Percentiles rank a stretch among this genome's conserved stretches.
phyloP scores from a whole-genome alignment of 2,797 vertebrate species.

The Lates japonicus region DNA sequence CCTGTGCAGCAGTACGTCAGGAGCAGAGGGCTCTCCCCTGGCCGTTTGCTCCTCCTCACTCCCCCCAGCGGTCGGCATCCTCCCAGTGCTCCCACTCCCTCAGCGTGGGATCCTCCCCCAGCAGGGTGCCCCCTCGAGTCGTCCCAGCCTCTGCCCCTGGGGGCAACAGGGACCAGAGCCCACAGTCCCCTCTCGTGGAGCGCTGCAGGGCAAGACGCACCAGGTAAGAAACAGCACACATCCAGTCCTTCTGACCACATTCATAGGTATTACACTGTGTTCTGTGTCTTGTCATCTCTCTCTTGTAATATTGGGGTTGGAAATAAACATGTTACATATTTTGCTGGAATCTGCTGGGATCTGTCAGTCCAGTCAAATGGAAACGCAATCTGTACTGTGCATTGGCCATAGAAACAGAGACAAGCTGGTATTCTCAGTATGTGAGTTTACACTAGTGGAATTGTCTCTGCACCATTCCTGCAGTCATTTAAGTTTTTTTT shows the following conservation, averaged over 20 bases:
- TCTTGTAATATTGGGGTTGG: not conserved
- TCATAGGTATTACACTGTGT: not conserved
- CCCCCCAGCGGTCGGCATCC: constrained; percentile 79
- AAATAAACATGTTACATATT: not conserved
- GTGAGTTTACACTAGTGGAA: not conserved
- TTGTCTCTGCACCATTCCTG: not conserved
- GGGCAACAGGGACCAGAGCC: constrained; percentile 65
- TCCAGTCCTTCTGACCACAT: not conserved
- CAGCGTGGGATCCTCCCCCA: constrained; percentile 85
- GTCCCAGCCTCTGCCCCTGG: constrained; percentile 51
- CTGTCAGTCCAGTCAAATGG: fast-evolving
- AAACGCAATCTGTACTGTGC: not conserved
- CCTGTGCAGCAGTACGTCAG: constrained; percentile 77
- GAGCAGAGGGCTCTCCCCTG: constrained; percentile 84
- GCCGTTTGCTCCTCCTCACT: constrained; percentile 82
- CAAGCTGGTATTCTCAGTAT: not conserved
- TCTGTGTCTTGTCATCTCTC: not conserved
- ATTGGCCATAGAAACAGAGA: not conserved
- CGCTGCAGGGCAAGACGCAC: constrained; percentile 81
- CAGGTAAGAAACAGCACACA: constrained; percentile 68
- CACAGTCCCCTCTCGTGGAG: constrained; percentile 72
- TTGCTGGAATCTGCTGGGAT: not conserved
- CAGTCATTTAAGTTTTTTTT: not conserved
- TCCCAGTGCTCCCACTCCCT: constrained; percentile 81
- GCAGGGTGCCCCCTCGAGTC: constrained; percentile 63